phyloP scores from a whole-genome alignment of 2,113 vertebrate genomes.

The Naja naja region DNA sequence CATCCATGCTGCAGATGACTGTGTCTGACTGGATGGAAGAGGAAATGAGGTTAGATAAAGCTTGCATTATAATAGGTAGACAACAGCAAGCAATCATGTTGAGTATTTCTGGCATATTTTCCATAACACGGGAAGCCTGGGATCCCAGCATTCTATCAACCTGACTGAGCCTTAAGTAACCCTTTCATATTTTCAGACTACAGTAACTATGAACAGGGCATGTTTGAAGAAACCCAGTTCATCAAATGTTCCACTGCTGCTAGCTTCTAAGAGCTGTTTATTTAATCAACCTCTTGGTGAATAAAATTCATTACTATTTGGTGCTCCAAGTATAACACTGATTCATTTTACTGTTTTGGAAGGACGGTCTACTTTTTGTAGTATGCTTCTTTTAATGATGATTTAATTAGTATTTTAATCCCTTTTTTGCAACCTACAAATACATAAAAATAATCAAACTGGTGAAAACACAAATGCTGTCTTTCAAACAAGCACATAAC shows the following conservation, averaged over 20 bases:
- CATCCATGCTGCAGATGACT: slow-evolving; percentile 86
- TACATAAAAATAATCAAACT: neutral
- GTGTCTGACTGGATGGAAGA: slow-evolving; percentile 80
- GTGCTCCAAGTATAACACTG: neutral
- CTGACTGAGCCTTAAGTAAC: neutral
- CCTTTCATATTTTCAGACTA: neutral
- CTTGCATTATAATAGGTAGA: neutral
- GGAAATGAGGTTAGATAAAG: slow-evolving; percentile 45
- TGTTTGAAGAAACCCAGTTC: neutral
- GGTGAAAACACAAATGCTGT: neutral
- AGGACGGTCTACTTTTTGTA: neutral
- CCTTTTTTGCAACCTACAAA: neutral
- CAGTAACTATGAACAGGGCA: neutral
- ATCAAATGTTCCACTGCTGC: neutral
- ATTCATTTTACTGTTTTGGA: neutral
- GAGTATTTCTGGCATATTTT: neutral
- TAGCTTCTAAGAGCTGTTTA: neutral
- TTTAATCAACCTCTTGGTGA: neutral
- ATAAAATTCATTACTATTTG: neutral
- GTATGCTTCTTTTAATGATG: neutral
- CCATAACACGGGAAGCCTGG: neutral
- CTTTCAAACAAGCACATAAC: neutral
- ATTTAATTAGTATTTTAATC: neutral
- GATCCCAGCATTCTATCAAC: neutral
- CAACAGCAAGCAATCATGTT: neutral